These are phyloP conservation scores for Spermophilus dauricus DNA, from an alignment of 2,113 vertebrate genomes.

Conservation along the genomic window DNA sequence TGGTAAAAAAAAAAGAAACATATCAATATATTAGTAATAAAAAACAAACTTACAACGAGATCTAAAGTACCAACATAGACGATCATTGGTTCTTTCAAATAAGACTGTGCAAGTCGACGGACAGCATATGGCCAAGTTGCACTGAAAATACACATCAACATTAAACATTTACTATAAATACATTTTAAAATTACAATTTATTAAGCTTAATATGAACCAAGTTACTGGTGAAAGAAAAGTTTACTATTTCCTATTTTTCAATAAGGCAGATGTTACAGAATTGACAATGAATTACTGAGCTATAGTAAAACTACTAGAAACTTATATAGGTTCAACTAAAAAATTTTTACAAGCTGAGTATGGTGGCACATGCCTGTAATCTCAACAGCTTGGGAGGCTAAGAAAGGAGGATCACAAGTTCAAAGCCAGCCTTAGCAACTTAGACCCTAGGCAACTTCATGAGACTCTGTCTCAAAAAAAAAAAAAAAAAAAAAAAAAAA, in stretches of 20 bases:
- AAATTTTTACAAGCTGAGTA: too few species aligned
- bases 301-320: too few species aligned
- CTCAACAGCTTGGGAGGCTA: too few species aligned
- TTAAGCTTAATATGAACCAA: background rate
- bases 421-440: too few species aligned
- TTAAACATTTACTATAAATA: constrained; percentile 13
- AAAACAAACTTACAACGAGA: constrained; percentile 92
- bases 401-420: too few species aligned
- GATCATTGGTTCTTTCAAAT: constrained; percentile 97
- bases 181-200: background rate
- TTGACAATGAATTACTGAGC: too few species aligned
- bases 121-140: constrained; percentile 97
- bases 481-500: too few species aligned
- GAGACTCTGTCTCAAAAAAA: too few species aligned
- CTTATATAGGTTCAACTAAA: too few species aligned
- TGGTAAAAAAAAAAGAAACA: too few species aligned
- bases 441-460: too few species aligned
- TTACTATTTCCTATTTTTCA: background rate
- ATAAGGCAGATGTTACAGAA: background rate
- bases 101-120: constrained; percentile 94
- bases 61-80: constrained; percentile 97
- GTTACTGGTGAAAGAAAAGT: constrained; percentile 25
- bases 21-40: constrained; percentile 24
- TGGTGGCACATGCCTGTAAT: too few species aligned
- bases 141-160: constrained; percentile 83